Base-by-base conservation (phyloP, 2,113 vertebrate genomes). In the Corvus moneduloides region DNA sequence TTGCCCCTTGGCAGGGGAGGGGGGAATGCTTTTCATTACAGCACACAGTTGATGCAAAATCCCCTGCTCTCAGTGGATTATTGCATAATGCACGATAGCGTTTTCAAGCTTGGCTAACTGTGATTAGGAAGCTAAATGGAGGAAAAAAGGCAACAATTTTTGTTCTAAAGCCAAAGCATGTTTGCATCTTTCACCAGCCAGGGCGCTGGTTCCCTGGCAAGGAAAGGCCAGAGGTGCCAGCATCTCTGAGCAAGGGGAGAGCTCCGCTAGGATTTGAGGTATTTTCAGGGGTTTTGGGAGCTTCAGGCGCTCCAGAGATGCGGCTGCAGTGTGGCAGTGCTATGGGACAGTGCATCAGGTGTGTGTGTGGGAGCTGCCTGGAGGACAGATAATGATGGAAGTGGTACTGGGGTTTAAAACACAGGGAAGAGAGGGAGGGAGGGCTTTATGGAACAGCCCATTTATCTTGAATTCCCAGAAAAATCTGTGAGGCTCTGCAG, bases 381-480 rank as follows among this genome's bases (percentile, higher is more conserved):
- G 20, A 61, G 77, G 19, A 67, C 56, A 48, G 19, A 16, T 0
- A 35, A 32, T 16, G 33, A 48, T 67, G 18, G 3, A 33, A 78
- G 22, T n/a, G 54, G 6, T 26, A 1, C 33, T 19, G 24, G 61
- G 33, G 20, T 58, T 76, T 64, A n/a, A 76, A 82, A 63, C 13
- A 37, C 32, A 92, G 68, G 26, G 32, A 49, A 83, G 71, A 62
- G 71, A 76, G 7, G 27, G 27, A 95, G 58, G 88, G 51, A 81
- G 33, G 78, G 63, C 58, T 83, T 79, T 33, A 37, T 73, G 94
- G 79, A 76, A 20, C 51, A 77, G 67, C 67, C 35, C 32, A 43
- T 93, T 96, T 92, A 32, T 90, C 88, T 77, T 90, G 55, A 75
- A 86, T 96, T 96, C 94, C 90, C 94, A 97, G 96, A 92, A 95